Percentiles rank a stretch among this genome's conserved stretches.
Evolutionary conservation across 2,113 vertebrate genomes (phyloP).

Genomic region (Hepsetus odoe): DNA sequence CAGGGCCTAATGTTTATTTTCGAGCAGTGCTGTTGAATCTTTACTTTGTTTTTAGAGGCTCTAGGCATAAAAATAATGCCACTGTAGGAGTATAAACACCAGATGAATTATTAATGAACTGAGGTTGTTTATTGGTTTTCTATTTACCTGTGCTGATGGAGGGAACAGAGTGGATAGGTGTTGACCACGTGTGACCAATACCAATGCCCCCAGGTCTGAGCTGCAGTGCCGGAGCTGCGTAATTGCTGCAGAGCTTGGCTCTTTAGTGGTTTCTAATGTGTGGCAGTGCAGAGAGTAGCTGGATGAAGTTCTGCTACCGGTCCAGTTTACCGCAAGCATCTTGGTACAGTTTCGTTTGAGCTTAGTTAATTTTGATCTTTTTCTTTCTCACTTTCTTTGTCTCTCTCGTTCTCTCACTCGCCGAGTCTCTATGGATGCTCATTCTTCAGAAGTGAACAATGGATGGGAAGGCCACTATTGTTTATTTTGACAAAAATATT

Average conservation of each 20-base stretch:
- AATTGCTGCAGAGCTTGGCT: background rate
- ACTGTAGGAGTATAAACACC: constrained; percentile 41
- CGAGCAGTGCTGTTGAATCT: too few species aligned
- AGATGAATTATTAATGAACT: constrained; percentile 48
- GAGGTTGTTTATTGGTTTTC: constrained; percentile 16
- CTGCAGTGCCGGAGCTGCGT: background rate
- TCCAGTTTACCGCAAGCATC: constrained; percentile 2
- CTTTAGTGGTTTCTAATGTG: constrained; percentile 31
- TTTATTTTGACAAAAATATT: constrained; percentile 58
- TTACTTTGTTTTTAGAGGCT: too few species aligned
- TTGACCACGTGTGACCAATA: background rate
- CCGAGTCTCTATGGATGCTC: constrained; percentile 17
- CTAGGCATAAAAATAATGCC: too few species aligned
- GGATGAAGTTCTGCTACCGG: background rate
- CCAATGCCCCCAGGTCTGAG: background rate
- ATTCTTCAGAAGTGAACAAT: constrained; percentile 20
- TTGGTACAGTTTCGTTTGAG: too few species aligned
- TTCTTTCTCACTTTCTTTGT: too few species aligned
- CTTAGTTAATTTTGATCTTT: background rate
- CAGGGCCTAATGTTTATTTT: background rate
- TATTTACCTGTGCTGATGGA: constrained; percentile 39
- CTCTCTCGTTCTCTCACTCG: background rate
- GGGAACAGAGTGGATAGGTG: background rate
- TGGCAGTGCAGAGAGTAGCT: background rate
- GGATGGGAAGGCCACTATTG: constrained; percentile 44